phyloP scores from a whole-genome alignment of 2,888 invertebrate genomes.

The Uloborus plumipes region DNA sequence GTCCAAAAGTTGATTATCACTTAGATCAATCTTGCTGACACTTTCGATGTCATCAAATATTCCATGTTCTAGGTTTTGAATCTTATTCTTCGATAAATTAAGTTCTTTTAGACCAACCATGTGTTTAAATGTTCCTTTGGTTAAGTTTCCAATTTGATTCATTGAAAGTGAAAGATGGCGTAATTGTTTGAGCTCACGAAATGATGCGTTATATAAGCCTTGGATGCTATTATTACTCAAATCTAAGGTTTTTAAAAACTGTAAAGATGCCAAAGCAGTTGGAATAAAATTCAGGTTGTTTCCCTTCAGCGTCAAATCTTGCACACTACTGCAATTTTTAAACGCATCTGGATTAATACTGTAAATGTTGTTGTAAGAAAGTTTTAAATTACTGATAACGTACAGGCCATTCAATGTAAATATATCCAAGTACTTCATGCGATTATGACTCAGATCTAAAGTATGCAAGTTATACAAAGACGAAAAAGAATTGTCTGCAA shows the following conservation, averaged over 20 bases:
- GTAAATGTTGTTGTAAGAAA: conserved; percentile 88
- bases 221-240: conserved; percentile 91
- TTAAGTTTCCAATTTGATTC: conserved; percentile 86
- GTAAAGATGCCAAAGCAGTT: conserved; percentile 85
- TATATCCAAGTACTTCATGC: conserved; percentile 85
- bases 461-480: conserved; percentile 94
- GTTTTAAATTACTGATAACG: conserved; percentile 85
- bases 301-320: conserved; percentile 89
- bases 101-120: conserved; percentile 80
- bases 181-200: conserved; percentile 86
- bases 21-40: conserved; percentile 87
- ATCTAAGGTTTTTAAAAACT: conserved; percentile 87
- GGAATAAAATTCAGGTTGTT: conserved; percentile 87
- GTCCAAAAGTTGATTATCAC: conserved; percentile 86
- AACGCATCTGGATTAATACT: conserved; percentile 90
- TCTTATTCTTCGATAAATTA: conserved; percentile 88
- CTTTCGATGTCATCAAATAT: conserved; percentile 82
- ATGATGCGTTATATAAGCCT: conserved; percentile 83
- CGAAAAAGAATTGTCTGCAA: conserved; percentile 88
- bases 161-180: conserved; percentile 90
- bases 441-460: conserved; percentile 86
- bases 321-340: conserved; percentile 89
- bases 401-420: conserved; percentile 89
- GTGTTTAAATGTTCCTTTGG: conserved; percentile 83
- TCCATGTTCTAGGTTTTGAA: conserved; percentile 82